A percentile compares a stretch with the other conserved stretches of the same genome.
Evolutionary conservation across 1,140 invertebrate genomes (phyloP).

Genomic region (Ericerus pela): DNA sequence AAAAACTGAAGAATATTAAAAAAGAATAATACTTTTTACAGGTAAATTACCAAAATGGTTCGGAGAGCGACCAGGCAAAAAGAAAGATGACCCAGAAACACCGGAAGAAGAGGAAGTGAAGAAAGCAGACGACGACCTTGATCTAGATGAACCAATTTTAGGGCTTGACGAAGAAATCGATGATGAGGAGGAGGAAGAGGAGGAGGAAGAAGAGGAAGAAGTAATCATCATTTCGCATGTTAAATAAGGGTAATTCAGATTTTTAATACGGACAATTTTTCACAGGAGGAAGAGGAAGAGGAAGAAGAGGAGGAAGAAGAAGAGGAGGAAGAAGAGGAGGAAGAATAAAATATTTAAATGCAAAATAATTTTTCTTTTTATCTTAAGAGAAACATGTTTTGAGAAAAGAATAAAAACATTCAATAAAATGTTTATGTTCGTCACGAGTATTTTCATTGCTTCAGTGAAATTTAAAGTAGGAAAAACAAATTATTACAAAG

Average conservation of each 20-base stretch:
- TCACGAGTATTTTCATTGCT: too few species aligned
- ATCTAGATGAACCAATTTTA: constrained; percentile 14
- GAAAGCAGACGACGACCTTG: constrained; percentile 20
- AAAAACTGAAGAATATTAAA: too few species aligned
- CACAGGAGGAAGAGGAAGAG: constrained; percentile 16
- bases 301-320: constrained; percentile 21
- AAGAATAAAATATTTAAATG: too few species aligned
- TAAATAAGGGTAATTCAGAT: neutral
- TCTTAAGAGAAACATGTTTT: too few species aligned
- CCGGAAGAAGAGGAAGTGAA: constrained; percentile 68
- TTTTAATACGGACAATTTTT: neutral
- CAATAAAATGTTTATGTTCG: too few species aligned
- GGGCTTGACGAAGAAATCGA: constrained; percentile 17
- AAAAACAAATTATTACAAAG: too few species aligned
- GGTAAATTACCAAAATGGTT: constrained; percentile 86
- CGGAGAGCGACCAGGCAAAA: constrained; percentile 82
- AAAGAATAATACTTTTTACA: constrained; percentile 32
- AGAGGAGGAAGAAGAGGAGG: constrained; percentile 18
- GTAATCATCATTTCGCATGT: neutral
- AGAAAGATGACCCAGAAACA: constrained; percentile 68
- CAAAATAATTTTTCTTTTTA: too few species aligned
- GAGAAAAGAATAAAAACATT: too few species aligned
- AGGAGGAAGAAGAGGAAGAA: constrained; percentile 20
- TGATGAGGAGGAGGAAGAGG: constrained; percentile 20
- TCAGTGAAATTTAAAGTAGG: too few species aligned